Base-by-base conservation (phyloP, 2,888 invertebrate genomes). In the Epirrhoe tristata region DNA sequence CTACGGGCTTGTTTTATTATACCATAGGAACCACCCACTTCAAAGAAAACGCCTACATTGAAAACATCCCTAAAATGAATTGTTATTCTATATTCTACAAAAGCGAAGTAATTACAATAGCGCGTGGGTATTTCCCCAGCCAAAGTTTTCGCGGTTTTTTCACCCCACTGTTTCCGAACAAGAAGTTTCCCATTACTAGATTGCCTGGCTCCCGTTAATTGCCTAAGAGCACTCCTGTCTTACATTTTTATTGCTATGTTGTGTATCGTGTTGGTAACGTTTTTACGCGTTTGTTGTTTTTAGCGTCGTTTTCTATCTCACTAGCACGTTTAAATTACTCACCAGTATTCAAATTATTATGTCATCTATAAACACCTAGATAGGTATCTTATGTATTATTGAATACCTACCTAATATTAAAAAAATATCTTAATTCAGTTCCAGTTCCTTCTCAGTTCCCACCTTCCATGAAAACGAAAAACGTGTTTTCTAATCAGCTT, bases 151-250 rank as follows among this genome's bases (percentile, higher is more conserved):
- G 67, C 58, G 67, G 67, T 67, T 67, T 67, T 67, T 67, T 67
- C 67, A 63, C 55, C 50, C 59, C 63, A 61, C 53, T 67, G 60
- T 64, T 64, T 57, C 56, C 60, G 53, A 67, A 67, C 67, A 69
- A 69, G 63, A 70, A 72, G 70, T 70, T 72, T 55, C 53, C 65
- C 69, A 65, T 69, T 71, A 70, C 68, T 66, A 69, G 72, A 73
- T 71, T 66, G 72, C 69, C 67, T 58, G 67, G 56, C 57, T 62
- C 55, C 63, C 61, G 61, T 69, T 72, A 72, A 72, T 72, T 72
- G 72, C 68, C 63, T 65, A 63, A 56, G 66, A 67, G 66, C 59
- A 62, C 72, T 62, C 58, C 53, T 66, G 67, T 66, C 67, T 72
- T 67, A 66, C 69, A 59, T 62, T 68, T 68, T 63, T 66, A 68